Percentiles rank a stretch among this genome's conserved stretches.
phyloP scores from a whole-genome alignment of 2,797 vertebrate species.

The Leuciscus waleckii region DNA sequence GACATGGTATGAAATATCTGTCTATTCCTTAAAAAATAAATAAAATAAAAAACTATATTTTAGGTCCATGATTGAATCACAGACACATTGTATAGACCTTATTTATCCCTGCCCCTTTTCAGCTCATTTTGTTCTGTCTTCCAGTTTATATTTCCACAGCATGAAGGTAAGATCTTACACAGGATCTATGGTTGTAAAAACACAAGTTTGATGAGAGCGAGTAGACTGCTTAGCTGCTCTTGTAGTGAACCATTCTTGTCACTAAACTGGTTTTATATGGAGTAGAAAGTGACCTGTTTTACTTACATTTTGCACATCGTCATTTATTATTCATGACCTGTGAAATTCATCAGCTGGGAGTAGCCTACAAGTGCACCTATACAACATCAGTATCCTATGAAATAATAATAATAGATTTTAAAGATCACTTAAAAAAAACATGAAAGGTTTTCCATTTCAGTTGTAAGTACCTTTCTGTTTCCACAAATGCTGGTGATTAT shows the following conservation, averaged over 20 bases:
- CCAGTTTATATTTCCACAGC: background rate
- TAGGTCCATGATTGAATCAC: constrained; percentile 1
- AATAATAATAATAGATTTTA: background rate
- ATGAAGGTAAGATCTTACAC: background rate
- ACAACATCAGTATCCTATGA: background rate
- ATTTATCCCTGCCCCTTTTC: background rate
- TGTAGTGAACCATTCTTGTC: background rate
- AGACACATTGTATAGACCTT: background rate
- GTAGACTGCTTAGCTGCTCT: background rate
- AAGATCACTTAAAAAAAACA: constrained; percentile 1
- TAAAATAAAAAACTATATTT: background rate
- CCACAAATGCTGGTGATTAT: background rate
- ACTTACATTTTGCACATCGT: background rate
- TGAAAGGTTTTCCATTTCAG: background rate
- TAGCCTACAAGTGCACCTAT: background rate
- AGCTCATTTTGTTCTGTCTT: background rate
- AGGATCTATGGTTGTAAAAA: background rate
- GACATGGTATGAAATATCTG: background rate
- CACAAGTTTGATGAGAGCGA: constrained; percentile 3
- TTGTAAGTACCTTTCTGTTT: background rate
- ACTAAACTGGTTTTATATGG: background rate
- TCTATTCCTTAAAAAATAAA: background rate
- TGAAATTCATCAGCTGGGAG: constrained; percentile 2
- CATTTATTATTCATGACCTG: background rate
- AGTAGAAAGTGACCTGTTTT: background rate